Conservation (phyloP, 2,113 vertebrate species). For the Gulo gulo region DNA sequence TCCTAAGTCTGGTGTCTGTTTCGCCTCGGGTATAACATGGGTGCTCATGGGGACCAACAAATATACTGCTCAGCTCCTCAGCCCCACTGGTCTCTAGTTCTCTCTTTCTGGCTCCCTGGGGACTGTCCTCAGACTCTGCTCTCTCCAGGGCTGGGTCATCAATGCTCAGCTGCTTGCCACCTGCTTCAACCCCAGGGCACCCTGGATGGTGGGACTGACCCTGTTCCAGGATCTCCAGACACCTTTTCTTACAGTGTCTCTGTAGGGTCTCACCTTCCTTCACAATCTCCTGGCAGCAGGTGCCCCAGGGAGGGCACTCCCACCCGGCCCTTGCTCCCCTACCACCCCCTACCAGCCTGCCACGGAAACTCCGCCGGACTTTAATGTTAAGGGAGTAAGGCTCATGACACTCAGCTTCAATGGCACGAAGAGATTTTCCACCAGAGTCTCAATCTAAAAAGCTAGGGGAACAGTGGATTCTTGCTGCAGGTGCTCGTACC, state of each 20-base stretch:
- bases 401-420: neutral
- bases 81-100: neutral
- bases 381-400: neutral
- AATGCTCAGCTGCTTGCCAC: neutral
- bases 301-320: neutral
- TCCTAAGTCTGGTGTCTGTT: neutral
- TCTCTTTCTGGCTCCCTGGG: neutral
- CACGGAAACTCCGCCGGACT: neutral
- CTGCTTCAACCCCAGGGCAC: neutral
- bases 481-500: accelerated
- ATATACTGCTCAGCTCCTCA: neutral
- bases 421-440: neutral
- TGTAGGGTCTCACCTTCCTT: neutral
- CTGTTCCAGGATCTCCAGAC: neutral
- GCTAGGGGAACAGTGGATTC: neutral
- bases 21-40: neutral
- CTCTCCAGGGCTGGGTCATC: neutral
- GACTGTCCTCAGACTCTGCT: neutral
- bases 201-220: neutral
- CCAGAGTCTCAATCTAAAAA: neutral
- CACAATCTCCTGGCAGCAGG: neutral
- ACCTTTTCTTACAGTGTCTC: neutral
- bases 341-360: neutral
- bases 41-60: neutral
- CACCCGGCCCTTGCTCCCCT: neutral